Evolutionary conservation across 2,797 vertebrate species (phyloP), one percentile per base, ranked within the genome.

Genomic region (Malurus splendens): DNA sequence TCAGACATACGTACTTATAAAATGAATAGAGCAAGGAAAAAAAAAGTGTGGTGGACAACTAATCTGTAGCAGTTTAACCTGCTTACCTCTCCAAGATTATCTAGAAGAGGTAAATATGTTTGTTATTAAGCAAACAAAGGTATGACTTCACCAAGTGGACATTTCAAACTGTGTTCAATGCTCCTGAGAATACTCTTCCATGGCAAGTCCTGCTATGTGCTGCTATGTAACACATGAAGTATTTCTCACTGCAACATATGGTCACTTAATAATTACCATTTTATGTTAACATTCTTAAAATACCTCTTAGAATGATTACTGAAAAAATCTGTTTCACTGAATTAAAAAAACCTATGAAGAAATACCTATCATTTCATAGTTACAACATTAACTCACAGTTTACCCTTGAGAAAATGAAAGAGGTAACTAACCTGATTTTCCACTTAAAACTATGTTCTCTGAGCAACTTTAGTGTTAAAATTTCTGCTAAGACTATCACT

Each of bases 391-490:
- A 93, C 77, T 67, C 82, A 67, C 73, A 45, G 67, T 47, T 85
- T 86, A 67, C 92, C 77, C 68, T 72, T 20, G 79, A 85, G 80
- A 93, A 94, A 82, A 52, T 36, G 87, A 79, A 68, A 70, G 28
- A 41, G 68, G 81, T 92, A 93, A 92, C 70, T 55, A 93, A 86
- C 75, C 36, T 41, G 45, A 94, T 88, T 92, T 93, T 91, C 85
- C 65, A 88, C 72, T 90, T 93, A 62, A 92, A 93, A 80, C 41
- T 52, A 56, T 14, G 48, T 82, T 83, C 91, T 92, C 76, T 59
- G 65, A 74, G 76, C 65, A 94, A 77, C 71, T 87, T 86, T 7
- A 83, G 44, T 82, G 87, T 81, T 66, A 88, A 52, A 78, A 72
- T 87, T 90, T 93, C 90, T 94, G 83, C 62, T 92, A 93, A 90